Evolutionary conservation across 2,888 invertebrate genomes (phyloP).

Genomic region (Nomada ruficornis): DNA sequence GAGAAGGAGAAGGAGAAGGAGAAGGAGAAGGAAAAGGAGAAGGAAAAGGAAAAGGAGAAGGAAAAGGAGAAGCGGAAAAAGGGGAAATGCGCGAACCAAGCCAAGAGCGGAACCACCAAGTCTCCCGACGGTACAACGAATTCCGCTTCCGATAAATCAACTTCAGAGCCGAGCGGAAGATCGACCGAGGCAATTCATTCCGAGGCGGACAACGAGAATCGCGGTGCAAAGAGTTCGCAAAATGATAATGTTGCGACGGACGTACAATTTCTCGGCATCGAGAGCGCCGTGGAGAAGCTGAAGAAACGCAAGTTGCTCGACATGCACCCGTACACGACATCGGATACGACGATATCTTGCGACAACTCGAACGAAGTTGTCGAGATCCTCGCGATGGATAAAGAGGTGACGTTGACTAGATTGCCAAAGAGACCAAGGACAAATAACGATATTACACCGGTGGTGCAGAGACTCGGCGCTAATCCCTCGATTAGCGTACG

Average conservation of each 20-base stretch:
- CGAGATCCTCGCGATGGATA: slow-evolving; percentile 85
- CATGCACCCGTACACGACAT: slow-evolving; percentile 69
- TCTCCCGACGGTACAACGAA: slow-evolving; percentile 76
- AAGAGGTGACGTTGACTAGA: slow-evolving; percentile 87
- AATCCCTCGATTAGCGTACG: slow-evolving; percentile 94
- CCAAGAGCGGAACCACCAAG: slow-evolving; percentile 72
- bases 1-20: slow-evolving; percentile 81
- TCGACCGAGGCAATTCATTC: slow-evolving; percentile 68
- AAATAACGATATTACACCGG: slow-evolving; percentile 86
- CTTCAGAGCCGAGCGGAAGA: slow-evolving; percentile 73
- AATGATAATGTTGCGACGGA: slow-evolving; percentile 66
- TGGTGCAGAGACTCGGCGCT: slow-evolving; percentile 89
- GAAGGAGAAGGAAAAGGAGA: slow-evolving; percentile 79
- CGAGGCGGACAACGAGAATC: slow-evolving; percentile 70
- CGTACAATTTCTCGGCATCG: slow-evolving; percentile 76
- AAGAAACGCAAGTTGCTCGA: slow-evolving; percentile 82
- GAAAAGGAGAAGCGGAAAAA: slow-evolving; percentile 77
- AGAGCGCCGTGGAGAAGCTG: slow-evolving; percentile 81
- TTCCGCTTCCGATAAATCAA: slow-evolving; percentile 75
- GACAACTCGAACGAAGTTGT: slow-evolving; percentile 77
- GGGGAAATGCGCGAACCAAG: slow-evolving; percentile 41
- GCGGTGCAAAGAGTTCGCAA: slow-evolving; percentile 49
- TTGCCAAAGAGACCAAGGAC: slow-evolving; percentile 84
- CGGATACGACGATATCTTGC: slow-evolving; percentile 59
- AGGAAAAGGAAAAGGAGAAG: slow-evolving; percentile 79